phyloP scores from a whole-genome alignment of 2,797 vertebrate species.

The Rhabdomys pumilio region DNA sequence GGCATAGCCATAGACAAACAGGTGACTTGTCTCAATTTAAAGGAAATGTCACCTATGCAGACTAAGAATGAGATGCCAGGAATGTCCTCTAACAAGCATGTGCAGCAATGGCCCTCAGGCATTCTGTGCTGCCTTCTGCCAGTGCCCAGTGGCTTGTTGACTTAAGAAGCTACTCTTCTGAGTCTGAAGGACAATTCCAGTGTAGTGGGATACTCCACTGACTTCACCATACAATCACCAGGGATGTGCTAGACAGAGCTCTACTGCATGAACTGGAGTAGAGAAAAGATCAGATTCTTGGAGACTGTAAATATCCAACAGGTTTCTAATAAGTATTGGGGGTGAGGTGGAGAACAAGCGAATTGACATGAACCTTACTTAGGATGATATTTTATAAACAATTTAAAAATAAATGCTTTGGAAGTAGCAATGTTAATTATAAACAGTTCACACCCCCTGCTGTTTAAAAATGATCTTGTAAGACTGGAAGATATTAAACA shows the following conservation, averaged over 20 bases:
- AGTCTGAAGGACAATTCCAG: background rate
- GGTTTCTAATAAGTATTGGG: background rate
- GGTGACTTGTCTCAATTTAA: background rate
- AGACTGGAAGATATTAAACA: background rate
- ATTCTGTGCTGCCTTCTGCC: background rate
- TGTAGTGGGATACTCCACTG: background rate
- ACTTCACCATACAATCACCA: background rate
- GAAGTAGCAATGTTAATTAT: constrained; percentile 26
- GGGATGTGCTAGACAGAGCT: background rate
- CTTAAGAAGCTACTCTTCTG: background rate
- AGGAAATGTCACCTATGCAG: background rate
- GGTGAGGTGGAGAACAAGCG: background rate
- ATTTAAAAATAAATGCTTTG: constrained; percentile 31
- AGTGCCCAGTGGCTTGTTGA: accelerated
- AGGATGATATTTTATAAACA: background rate
- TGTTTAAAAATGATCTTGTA: constrained; percentile 7
- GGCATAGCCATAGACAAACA: background rate
- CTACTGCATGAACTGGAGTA: background rate
- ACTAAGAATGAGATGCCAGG: background rate
- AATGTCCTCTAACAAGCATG: too few species aligned
- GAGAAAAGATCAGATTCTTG: background rate
- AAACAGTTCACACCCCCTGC: background rate
- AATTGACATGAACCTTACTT: background rate
- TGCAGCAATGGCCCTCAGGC: background rate
- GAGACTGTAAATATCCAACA: background rate